Evolutionary conservation across 2,797 vertebrate genomes (phyloP).

Genomic region (Kryptopterus vitreolus): DNA sequence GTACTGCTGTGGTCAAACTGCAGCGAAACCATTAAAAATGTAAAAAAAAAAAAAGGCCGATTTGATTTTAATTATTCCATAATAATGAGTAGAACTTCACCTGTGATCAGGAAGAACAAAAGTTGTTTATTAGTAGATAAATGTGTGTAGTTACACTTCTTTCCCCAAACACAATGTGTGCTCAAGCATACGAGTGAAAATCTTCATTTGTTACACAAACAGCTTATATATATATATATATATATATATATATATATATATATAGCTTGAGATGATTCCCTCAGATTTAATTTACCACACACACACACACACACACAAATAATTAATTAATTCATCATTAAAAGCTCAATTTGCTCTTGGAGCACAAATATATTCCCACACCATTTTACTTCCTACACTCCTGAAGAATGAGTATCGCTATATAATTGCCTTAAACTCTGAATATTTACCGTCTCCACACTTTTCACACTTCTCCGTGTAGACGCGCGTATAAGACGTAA

Average conservation of each 20-base stretch:
- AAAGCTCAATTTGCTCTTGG: background rate
- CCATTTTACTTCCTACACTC: background rate
- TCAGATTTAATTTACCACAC: background rate
- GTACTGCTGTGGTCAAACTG: conserved; percentile 93
- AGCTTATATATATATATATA: background rate
- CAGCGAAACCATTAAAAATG: conserved; percentile 92
- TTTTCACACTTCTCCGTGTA: background rate
- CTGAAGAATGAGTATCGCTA: background rate
- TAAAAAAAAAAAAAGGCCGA: too few species aligned
- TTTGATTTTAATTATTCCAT: too few species aligned
- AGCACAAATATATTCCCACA: background rate
- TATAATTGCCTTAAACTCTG: background rate
- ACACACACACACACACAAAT: background rate
- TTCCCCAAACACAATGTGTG: background rate
- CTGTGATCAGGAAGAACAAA: background rate
- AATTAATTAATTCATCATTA: background rate
- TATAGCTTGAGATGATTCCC: background rate
- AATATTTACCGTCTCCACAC: background rate
- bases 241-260: background rate
- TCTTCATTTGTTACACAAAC: background rate
- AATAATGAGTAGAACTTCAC: background rate
- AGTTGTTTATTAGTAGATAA: background rate
- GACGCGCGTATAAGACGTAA: background rate
- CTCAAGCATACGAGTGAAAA: background rate
- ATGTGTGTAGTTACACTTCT: background rate